Evolutionary conservation across 2,888 invertebrate genomes (phyloP), one percentile per base, ranked within the genome.

Genomic region (Uropetala carovei): DNA sequence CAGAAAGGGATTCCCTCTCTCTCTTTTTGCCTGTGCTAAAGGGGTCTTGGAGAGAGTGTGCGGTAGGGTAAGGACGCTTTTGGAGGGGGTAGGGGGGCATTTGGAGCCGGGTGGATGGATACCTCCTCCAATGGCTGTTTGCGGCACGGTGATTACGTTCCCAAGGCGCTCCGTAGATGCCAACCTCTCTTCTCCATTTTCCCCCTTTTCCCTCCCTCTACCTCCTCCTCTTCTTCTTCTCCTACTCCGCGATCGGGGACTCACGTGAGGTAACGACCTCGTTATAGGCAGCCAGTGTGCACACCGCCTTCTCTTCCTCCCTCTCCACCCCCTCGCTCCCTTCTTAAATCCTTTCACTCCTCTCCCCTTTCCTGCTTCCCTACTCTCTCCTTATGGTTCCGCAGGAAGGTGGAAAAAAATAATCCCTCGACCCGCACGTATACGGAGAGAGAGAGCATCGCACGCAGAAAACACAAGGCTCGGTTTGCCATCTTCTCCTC

Each of bases 231-330:
- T 5, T 43, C 43, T 43, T 43, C 68, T 68, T 22, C 68, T n/a
- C n/a, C n/a, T 64, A 64, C 64, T 14, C n/a, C 22, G 75, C 75
- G 75, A 75, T 75, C 75, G 27, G 75, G 75, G 75, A 75, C 75
- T 75, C 75, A 75, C 75, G 75, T 75, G 75, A 75, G 75, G 75
- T 75, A 75, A 75, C 75, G 75, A 75, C 75, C 75, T 75, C 75
- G 75, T 75, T 75, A 75, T 75, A 75, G 75, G 75, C 75, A 27
- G 22, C 22, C 75, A 27, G 75, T 75, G 75, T 75, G 75, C 75
- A 75, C 75, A 27, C 75, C 11, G 75, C 75, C 75, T 68, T 75
- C 75, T 75, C 22, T 75, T 75, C 27, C 75, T 27, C 2, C 22
- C 68, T 64, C 68, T 64, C 64, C 16, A 43, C 43, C 64, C n/a